Evolutionary conservation across 1,140 invertebrate species (phyloP).

Genomic region (Meteorus sp.): DNA sequence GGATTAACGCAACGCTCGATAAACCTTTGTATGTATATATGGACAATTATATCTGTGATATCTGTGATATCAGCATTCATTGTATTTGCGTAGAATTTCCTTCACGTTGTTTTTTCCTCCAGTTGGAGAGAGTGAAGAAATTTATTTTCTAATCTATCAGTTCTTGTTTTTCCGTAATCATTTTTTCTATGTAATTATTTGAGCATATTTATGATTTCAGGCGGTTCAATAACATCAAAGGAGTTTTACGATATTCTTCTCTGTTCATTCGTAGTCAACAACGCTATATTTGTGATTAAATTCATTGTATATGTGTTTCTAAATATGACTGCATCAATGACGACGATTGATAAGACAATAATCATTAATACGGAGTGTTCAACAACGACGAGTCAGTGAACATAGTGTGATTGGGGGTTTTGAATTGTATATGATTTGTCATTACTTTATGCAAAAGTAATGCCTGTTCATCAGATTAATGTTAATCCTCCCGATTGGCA

Average conservation of each 20-base stretch:
- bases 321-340: slow-evolving; percentile 7
- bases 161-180: background rate
- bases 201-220: background rate
- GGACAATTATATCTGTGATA: too few species aligned
- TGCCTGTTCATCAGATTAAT: slow-evolving; percentile 53
- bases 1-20: too few species aligned
- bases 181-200: background rate
- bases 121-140: too few species aligned
- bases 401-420: slow-evolving; percentile 32
- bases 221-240: background rate
- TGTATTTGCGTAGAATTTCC: too few species aligned
- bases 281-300: background rate
- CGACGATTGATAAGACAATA: background rate
- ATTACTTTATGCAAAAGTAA: too few species aligned
- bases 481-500: slow-evolving; percentile 53
- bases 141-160: background rate
- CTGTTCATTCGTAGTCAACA: background rate
- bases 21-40: too few species aligned
- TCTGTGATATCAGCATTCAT: too few species aligned
- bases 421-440: slow-evolving; percentile 34
- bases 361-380: background rate
- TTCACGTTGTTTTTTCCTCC: too few species aligned
- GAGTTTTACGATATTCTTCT: background rate
- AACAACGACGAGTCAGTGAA: slow-evolving; percentile 14
- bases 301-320: background rate